A percentile compares a stretch with the other conserved stretches of the same genome.
Evolutionary conservation across 2,888 invertebrate genomes (phyloP).

Genomic region (Empis livida): DNA sequence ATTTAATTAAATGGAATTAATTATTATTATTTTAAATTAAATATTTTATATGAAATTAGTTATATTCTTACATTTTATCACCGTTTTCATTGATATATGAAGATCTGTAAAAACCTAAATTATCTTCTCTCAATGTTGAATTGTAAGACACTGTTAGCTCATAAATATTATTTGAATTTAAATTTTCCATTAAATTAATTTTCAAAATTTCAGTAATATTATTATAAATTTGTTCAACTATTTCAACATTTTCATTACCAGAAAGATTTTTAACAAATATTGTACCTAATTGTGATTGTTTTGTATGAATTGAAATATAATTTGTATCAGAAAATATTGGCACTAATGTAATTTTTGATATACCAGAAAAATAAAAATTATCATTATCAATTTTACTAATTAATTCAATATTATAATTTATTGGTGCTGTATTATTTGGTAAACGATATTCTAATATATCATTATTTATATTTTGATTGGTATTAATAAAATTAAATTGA

Average conservation of each 20-base stretch:
- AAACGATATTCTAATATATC: slow-evolving; percentile 37
- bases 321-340: slow-evolving; percentile 22
- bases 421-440: slow-evolving; percentile 40
- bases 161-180: slow-evolving; percentile 25
- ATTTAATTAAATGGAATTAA: not conserved
- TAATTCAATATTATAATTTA: slow-evolving; percentile 40
- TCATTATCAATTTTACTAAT: slow-evolving; percentile 36
- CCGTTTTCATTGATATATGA: slow-evolving; percentile 30
- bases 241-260: too few species aligned
- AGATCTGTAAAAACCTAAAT: slow-evolving; percentile 49
- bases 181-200: not conserved
- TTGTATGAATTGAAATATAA: slow-evolving; percentile 28
- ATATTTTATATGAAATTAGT: slow-evolving; percentile 21
- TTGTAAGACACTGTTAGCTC: slow-evolving; percentile 39
- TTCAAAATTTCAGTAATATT: not conserved
- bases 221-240: not conserved
- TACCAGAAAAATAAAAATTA: slow-evolving; percentile 30
- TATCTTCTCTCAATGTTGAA: slow-evolving; percentile 42
- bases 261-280: not conserved
- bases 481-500: too few species aligned
- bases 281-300: slow-evolving; percentile 4
- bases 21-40: not conserved
- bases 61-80: not conserved
- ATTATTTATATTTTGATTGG: not conserved
- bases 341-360: slow-evolving; percentile 36